Percentiles rank a stretch among this genome's conserved stretches.
phyloP scores from a whole-genome alignment of 2,113 vertebrate genomes.

The Brevimyrus niger region DNA sequence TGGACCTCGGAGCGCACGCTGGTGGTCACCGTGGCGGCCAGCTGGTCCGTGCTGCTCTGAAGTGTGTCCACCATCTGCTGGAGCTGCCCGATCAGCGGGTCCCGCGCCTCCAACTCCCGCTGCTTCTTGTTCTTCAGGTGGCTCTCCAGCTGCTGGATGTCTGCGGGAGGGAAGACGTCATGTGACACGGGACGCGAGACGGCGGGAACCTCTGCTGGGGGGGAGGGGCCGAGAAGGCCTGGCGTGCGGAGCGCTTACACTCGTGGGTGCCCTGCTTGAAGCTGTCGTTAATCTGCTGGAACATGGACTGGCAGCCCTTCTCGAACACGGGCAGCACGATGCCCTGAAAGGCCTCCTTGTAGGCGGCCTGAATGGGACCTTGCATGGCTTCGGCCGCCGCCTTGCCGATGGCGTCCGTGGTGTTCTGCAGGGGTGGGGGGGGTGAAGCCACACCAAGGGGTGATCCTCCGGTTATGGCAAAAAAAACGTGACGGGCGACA shows the following conservation, averaged over 20 bases:
- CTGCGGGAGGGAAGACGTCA: constrained; percentile 45
- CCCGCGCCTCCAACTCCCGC: constrained; percentile 77
- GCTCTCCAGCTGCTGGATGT: constrained; percentile 87
- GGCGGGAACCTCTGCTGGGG: neutral
- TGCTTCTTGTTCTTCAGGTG: constrained; percentile 83
- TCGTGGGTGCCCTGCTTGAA: constrained; percentile 95
- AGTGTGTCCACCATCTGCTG: constrained; percentile 77
- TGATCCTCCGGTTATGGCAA: neutral
- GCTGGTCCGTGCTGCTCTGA: constrained; percentile 79
- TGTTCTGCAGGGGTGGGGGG: constrained; percentile 57
- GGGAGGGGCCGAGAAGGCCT: too few relatives aligned
- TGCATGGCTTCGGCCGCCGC: constrained; percentile 87
- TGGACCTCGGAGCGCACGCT: constrained; percentile 81
- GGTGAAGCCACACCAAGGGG: neutral
- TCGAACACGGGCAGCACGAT: constrained; percentile 88
- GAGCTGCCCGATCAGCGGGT: constrained; percentile 77
- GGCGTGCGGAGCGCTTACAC: constrained; percentile 63
- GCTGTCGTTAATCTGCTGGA: constrained; percentile 98
- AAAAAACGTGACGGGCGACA: neutral
- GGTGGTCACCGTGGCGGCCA: constrained; percentile 69
- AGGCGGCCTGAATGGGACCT: constrained; percentile 84
- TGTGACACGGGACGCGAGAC: neutral
- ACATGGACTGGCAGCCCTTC: constrained; percentile 96
- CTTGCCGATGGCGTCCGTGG: constrained; percentile 81
- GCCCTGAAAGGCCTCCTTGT: constrained; percentile 88